Percentiles rank a stretch among this genome's conserved stretches.
These are phyloP conservation scores for Tipula helvola DNA, from an alignment of 2,888 invertebrate species.

Conservation along the genomic window DNA sequence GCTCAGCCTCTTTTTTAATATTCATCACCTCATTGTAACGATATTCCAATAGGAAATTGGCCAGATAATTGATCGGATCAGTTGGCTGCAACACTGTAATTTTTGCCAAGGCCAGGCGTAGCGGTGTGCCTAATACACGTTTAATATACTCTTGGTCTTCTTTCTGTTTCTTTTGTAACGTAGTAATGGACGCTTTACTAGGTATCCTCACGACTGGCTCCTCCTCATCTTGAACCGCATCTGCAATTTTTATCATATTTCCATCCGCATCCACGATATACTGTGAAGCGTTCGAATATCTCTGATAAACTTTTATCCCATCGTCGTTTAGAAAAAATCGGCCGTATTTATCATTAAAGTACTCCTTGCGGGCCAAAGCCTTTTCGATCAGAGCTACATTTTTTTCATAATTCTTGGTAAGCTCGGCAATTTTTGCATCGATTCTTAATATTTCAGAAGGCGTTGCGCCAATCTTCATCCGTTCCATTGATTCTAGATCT, in stretches of 20 bases:
- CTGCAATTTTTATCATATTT: not conserved
- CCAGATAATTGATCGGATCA: slow-evolving; percentile 19
- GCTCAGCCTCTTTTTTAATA: slow-evolving; percentile 12
- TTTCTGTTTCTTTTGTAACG: not conserved
- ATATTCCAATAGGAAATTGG: slow-evolving; percentile 17
- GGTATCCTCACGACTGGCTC: not conserved
- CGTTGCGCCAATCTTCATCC: not conserved
- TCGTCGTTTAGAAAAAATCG: not conserved
- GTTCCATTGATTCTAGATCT: not conserved
- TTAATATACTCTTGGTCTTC: slow-evolving; percentile 15
- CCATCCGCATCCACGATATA: not conserved
- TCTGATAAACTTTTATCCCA: not conserved
- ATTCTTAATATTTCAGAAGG: not conserved
- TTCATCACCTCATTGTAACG: slow-evolving; percentile 15
- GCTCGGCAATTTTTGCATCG: not conserved
- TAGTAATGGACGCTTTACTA: not conserved
- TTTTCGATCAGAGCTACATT: not conserved
- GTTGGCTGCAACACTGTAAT: slow-evolving; percentile 16
- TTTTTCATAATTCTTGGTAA: not conserved
- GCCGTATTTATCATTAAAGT: not conserved
- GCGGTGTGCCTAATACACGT: slow-evolving; percentile 12
- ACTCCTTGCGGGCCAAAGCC: not conserved
- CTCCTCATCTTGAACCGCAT: not conserved
- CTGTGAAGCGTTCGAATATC: not conserved
- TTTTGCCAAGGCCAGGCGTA: slow-evolving; percentile 16